Percentiles rank a stretch among this genome's conserved stretches.
Conservation (phyloP, 2,888 invertebrate species). For the Drosophila peninsularis region DNA sequence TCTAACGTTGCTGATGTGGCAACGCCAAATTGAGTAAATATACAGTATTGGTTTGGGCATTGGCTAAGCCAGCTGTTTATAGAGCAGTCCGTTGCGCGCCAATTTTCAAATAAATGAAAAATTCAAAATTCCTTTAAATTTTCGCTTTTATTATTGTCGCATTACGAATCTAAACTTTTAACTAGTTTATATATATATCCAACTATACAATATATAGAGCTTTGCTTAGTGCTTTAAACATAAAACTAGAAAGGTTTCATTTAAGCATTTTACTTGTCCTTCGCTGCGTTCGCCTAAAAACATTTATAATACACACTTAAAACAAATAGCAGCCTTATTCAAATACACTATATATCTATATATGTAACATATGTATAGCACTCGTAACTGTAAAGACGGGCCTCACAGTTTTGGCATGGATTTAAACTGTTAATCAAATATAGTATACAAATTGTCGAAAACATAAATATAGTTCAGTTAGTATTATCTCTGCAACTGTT, state of each 20-base stretch:
- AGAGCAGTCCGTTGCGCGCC: too few species aligned
- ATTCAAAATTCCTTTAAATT: constrained; percentile 53
- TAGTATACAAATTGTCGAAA: constrained; percentile 25
- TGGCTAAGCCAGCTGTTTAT: background rate
- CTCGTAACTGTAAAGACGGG: constrained; percentile 46
- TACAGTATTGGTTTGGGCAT: background rate
- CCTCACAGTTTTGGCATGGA: constrained; percentile 56
- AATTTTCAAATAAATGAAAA: too few species aligned
- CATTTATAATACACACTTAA: constrained; percentile 69
- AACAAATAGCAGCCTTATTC: constrained; percentile 56
- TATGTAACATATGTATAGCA: constrained; percentile 59
- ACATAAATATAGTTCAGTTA: constrained; percentile 13
- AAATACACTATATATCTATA: constrained; percentile 30
- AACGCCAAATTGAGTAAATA: background rate
- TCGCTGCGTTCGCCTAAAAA: constrained; percentile 53
- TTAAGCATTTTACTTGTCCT: constrained; percentile 46
- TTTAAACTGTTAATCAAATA: constrained; percentile 34
- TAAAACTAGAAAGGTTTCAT: constrained; percentile 51
- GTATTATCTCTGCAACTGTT: constrained; percentile 2
- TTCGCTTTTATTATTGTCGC: constrained; percentile 79
- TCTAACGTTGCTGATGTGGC: background rate
- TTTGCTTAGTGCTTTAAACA: constrained; percentile 56
- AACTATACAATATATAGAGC: constrained; percentile 69
- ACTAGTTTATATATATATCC: constrained; percentile 63
- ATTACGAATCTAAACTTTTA: constrained; percentile 76